These are phyloP conservation scores for Epizoanthus rinbou DNA, from an alignment of 92 coral and sea anemone species.

Conservation along the genomic window DNA sequence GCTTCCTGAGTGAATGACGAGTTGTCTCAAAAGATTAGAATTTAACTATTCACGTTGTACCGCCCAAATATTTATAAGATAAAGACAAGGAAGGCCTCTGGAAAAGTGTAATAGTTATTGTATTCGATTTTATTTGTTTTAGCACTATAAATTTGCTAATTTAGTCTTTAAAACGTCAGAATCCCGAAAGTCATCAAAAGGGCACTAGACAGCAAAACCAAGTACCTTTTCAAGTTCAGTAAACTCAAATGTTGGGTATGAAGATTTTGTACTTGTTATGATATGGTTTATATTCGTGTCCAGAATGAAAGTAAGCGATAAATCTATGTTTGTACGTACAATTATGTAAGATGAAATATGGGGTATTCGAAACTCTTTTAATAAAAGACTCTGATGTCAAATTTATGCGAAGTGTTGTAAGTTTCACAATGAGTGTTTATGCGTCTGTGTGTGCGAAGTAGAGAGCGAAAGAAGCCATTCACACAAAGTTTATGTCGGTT, in stretches of 20 bases:
- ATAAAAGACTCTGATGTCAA: slow-evolving; percentile 34
- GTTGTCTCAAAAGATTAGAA: slow-evolving; percentile 40
- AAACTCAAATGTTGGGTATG: slow-evolving; percentile 20
- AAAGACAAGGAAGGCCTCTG: slow-evolving; percentile 37
- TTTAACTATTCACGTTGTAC: slow-evolving; percentile 37
- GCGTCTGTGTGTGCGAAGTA: background rate
- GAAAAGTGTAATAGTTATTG: slow-evolving; percentile 46
- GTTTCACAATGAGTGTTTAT: background rate
- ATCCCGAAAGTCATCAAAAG: slow-evolving; percentile 12
- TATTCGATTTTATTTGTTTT: slow-evolving; percentile 40
- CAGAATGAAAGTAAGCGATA: slow-evolving; percentile 15
- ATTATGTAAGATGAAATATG: slow-evolving; percentile 20
- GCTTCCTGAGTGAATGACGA: slow-evolving; percentile 45
- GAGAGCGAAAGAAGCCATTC: background rate
- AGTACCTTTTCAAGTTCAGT: slow-evolving; percentile 37
- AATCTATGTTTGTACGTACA: slow-evolving; percentile 5
- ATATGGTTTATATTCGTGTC: background rate
- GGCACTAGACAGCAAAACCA: slow-evolving; percentile 4
- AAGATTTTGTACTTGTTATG: background rate
- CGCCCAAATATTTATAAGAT: slow-evolving; percentile 50
- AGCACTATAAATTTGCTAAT: slow-evolving; percentile 38
- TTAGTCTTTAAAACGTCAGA: slow-evolving; percentile 11
- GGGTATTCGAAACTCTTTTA: slow-evolving; percentile 35
- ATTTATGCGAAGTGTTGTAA: slow-evolving; percentile 36
- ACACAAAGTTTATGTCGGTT: background rate